Evolutionary conservation across 2,888 invertebrate genomes (phyloP), one percentile per base, ranked within the genome.

Genomic region (Odontothrips loti): DNA sequence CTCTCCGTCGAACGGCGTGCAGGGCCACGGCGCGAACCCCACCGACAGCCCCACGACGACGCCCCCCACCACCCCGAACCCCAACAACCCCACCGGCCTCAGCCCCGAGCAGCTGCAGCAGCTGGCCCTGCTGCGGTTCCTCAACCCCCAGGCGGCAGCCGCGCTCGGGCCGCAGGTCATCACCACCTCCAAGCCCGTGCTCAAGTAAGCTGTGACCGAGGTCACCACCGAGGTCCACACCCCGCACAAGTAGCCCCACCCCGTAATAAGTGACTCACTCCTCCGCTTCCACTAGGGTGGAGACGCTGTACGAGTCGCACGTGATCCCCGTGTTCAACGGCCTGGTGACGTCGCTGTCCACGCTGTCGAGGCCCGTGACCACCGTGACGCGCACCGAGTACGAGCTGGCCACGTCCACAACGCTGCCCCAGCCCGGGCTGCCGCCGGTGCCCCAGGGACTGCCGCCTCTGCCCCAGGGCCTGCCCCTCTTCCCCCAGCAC

Each of bases 281-380:
- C 34, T 43, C 34, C 34, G 34, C 34, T 6, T 43, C 34, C 6
- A 23, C 23, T 27, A 75, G 68, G 86, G 89, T 93, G 34, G 94
- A 95, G 86, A 95, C 95, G 0, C 87, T 95, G 17, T 95, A 93
- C 87, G 95, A 95, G 86, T 93, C 95, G 0, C 94, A 94, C 85
- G 91, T 95, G 0, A 92, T 96, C 82, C 95, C 95, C 0, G 88
- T 95, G 15, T 91, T 93, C 78, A 93, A 93, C 85, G 94, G 94
- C 4, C 92, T 91, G 81, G 93, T 91, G 84, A 95, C 95, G 0
- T 89, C 93, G 58, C 91, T 92, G 82, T 94, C 93, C 85, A 96
- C 95, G 0, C 90, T 96, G 48, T 94, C 95, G 0, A 91, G 95
- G 85, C 91, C 94, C 0, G 90, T 95, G 47, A 94, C 93, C 6